Base-by-base conservation (phyloP, 2,113 vertebrate genomes). In the Eulemur rufifrons region DNA sequence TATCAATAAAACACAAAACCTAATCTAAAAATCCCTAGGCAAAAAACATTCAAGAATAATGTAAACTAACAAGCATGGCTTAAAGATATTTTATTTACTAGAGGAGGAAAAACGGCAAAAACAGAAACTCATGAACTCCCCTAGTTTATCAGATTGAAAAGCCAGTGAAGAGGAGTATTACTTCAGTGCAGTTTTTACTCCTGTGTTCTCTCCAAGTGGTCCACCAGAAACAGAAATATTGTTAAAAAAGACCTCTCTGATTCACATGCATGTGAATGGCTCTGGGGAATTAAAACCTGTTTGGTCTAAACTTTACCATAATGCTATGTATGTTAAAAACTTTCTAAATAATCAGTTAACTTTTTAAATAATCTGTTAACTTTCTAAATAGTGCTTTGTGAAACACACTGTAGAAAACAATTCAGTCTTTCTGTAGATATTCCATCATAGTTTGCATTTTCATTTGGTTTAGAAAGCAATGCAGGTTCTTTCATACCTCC, bases 211-310 rank as follows among this genome's bases (percentile, higher is more conserved):
- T 34, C 42, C 64, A 59, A 6, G 10, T 84, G 64, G 39, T 47
- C n/a, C 71, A 68, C 29, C 34, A 8, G 63, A 89, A 88, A n/a
- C 27, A 71, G 29, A 45, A 47, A 32, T 74, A 63, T 88, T 94
- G 6, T 13, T 90, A 20, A n/a, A 47, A 47, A 84, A 89, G 54
- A 20, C 27, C 68, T 21, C 64, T 54, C 63, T 34, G 61, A 25
- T 83, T 84, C 32, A 39, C 6, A 15, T 63, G 39, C 25, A 61
- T 59, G 13, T 50, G n/a, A 29, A 45, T 73, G 64, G 27, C 64
- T 69, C 76, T 73, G 47, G 64, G 52, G 56, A 96, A 84, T 80
- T 74, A 89, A 84, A 91, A 74, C 47, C 39, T 91, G 18, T 93
- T 27, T 42, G 39, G n/a, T 54, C 45, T 34, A 86, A 37, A 92